Base-by-base conservation (phyloP, 2,797 vertebrate genomes). In the Furcifer pardalis region DNA sequence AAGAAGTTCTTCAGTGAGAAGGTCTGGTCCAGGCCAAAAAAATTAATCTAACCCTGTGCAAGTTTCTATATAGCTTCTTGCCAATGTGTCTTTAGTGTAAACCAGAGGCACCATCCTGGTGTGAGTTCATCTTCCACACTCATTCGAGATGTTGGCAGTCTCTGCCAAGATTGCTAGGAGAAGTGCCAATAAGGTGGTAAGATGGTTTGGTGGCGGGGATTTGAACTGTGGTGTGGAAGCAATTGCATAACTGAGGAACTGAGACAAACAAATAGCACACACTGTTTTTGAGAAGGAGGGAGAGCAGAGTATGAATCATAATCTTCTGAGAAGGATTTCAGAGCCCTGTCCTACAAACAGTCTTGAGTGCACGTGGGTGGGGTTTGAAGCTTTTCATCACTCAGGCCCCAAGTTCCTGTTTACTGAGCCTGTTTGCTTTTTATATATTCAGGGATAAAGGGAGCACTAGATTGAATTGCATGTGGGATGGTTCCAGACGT, bases 351-450 rank as follows among this genome's bases (percentile, higher is more conserved):
- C 83, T 89, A 89, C 84, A 78, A 87, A 89, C 76, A 79, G 84
- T 72, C 87, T 82, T 87, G 84, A 74, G 63, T 71, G 82, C 84
- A 56, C 40, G 63, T 65, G 81, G 87, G 90, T 1, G 2, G 91
- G 60, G 88, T 86, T 73, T 90, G 82, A 86, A 85, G 77, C 30
- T 93, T 92, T 92, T 91, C 87, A 85, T 91, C 1, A 0, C 84
- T 77, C 87, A 92, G 93, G 88, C 82, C 73, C 84, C 92, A 85
- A 88, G 87, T 93, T 94, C 93, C 93, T 94, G 91, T 94, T 95
- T 95, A 93, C 89, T 91, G 93, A 93, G 90, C 83, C 90, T 89
- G 83, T 89, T 92, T 88, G 46, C 79, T 88, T 87, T 92, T 92
- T 66, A 44, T 91, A 83, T 90, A 83, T 0, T 0, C 88, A 89